Base-by-base conservation (phyloP, 2,113 vertebrate species). In the Anarrhichthys ocellatus region DNA sequence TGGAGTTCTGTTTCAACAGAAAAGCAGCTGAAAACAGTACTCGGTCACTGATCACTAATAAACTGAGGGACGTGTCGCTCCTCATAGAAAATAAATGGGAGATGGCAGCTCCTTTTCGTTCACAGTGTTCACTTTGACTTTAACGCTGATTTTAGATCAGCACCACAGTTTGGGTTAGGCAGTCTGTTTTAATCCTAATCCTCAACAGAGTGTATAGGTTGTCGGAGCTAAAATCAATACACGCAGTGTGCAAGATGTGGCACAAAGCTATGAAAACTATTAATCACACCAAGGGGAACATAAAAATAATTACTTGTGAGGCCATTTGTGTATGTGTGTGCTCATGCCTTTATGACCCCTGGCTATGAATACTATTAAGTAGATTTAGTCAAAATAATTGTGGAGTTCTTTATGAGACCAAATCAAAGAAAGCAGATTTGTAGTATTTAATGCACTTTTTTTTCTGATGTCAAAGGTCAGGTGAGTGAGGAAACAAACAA, bases 221-320 rank as follows among this genome's bases (percentile, higher is more conserved):
- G 52, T 85, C 58, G 17, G 24, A 70, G 50, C 22, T 80, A 15
- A 78, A 84, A 89, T 74, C 32, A 32, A 48, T 62, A 59, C 24
- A 11, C 64, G 40, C 76, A 82, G 65, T 90, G 82, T 80, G 83
- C 58, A 83, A 91, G 40, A 91, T 80, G 36, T 92, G 73, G 18
- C 84, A 86, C 72, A 85, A 73, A 62, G 68, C 76, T 89, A 81
- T 62, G 72, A 94, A 90, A 91, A 71, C 48, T 74, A 81, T 87
- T 59, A 81, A 71, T 89, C 78, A 82, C 68, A 27, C 8, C 24
- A 29, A 44, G 68, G 24, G 48, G 72, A 86, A 73, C 54, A 58
- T 24, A 1, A 0, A 81, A 50, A 73, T 73, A 64, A 22, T 2
- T n/a, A 42, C 6, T 8, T 64, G 54, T 70, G 58, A 83, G 32